Percentiles rank a stretch among this genome's conserved stretches.
These are phyloP conservation scores for Sipha maydis DNA, from an alignment of 2,888 invertebrate species.

Conservation along the genomic window DNA sequence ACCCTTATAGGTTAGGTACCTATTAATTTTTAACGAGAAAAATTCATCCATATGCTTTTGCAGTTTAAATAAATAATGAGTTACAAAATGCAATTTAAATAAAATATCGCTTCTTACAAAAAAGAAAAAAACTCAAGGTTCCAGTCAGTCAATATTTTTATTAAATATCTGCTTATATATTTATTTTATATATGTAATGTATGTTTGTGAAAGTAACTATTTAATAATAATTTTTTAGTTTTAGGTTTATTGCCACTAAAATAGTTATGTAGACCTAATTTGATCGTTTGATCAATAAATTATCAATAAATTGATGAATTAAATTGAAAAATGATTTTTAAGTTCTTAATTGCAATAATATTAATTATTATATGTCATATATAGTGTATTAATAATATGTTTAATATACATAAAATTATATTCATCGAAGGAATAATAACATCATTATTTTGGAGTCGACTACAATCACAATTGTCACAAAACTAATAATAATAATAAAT, in stretches of 20 bases:
- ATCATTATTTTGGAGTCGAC: slow-evolving; percentile 39
- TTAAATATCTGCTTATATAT: background rate
- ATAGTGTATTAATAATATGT: background rate
- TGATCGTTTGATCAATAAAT: no score
- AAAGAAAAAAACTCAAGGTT: background rate
- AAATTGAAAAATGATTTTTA: no score
- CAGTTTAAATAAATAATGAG: background rate
- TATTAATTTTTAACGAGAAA: background rate
- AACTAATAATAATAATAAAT: slow-evolving; percentile 42
- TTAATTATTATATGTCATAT: background rate
- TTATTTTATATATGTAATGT: background rate
- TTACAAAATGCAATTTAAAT: background rate
- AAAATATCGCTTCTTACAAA: background rate
- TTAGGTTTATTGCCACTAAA: no score
- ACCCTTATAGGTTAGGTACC: no score
- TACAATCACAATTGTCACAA: slow-evolving; percentile 32
- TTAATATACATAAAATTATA: background rate
- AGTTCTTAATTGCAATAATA: no score
- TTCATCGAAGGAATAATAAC: slow-evolving; percentile 11
- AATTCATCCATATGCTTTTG: background rate
- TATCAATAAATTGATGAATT: no score
- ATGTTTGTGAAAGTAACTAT: background rate
- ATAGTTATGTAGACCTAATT: no score
- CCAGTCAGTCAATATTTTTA: background rate
- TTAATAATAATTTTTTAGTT: no score